Evolutionary conservation across 1,140 invertebrate genomes (phyloP).

Genomic region (Kradibia gibbosae): DNA sequence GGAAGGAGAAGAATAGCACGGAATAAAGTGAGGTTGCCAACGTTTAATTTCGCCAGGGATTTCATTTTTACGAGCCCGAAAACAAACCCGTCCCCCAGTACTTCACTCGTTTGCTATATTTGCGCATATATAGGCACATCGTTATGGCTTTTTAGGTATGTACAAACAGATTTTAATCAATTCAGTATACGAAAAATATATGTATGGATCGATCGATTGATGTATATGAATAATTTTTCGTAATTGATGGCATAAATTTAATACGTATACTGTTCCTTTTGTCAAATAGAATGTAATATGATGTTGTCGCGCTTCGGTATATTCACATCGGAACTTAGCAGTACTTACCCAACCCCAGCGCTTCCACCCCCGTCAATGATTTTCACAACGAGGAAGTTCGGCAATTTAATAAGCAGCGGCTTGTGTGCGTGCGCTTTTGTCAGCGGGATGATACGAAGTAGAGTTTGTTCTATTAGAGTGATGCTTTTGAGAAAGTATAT

Average conservation of each 20-base stretch:
- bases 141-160: neutral
- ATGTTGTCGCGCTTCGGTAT: neutral
- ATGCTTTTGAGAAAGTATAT: neutral
- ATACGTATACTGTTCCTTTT: neutral
- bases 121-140: neutral
- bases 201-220: too few species aligned
- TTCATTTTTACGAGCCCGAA: neutral
- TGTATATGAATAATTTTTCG: neutral
- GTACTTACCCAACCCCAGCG: conserved; percentile 25
- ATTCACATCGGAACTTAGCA: conserved; percentile 27
- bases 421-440: conserved; percentile 23
- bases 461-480: neutral
- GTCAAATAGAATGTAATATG: neutral
- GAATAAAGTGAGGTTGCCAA: neutral
- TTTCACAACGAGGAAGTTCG: conserved; percentile 42
- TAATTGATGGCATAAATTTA: neutral
- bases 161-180: neutral
- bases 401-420: conserved; percentile 57
- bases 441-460: neutral
- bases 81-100: conserved; percentile 13
- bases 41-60: neutral
- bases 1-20: neutral
- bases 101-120: neutral
- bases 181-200: too few species aligned
- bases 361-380: conserved; percentile 24